Percentiles rank a stretch among this genome's conserved stretches.
Conservation (phyloP, 2,888 invertebrate genomes). For the Erebia aethiops region DNA sequence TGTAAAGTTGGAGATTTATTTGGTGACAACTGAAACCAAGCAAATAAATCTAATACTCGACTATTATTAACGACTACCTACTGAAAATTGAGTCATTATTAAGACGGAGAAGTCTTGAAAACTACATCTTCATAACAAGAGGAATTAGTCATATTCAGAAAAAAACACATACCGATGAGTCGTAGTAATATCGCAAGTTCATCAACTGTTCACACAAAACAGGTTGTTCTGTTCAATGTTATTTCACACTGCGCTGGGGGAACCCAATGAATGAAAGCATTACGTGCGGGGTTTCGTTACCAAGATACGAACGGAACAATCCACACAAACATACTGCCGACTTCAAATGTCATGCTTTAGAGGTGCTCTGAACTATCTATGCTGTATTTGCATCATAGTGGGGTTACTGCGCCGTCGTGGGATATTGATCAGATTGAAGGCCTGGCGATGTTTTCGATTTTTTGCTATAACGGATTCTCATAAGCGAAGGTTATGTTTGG, state of each 20-base stretch:
- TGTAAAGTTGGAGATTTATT: neutral
- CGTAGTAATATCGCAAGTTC: slow-evolving; percentile 76
- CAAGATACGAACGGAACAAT: slow-evolving; percentile 58
- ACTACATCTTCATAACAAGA: slow-evolving; percentile 28
- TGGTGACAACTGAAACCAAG: neutral
- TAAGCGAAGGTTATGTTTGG: slow-evolving; percentile 48
- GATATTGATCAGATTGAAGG: slow-evolving; percentile 72
- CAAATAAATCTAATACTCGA: neutral
- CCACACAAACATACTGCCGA: slow-evolving; percentile 51
- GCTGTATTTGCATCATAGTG: slow-evolving; percentile 51
- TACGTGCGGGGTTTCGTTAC: slow-evolving; percentile 59
- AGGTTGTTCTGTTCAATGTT: slow-evolving; percentile 5
- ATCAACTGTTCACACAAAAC: slow-evolving; percentile 51
- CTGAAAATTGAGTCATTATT: slow-evolving; percentile 4
- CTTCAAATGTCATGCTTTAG: slow-evolving; percentile 49
- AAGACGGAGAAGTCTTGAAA: neutral
- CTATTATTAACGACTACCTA: neutral
- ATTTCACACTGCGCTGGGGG: slow-evolving; percentile 36
- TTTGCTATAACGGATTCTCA: slow-evolving; percentile 52
- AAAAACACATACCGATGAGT: slow-evolving; percentile 67
- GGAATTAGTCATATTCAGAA: slow-evolving; percentile 20
- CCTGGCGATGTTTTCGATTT: slow-evolving; percentile 55
- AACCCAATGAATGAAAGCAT: slow-evolving; percentile 54
- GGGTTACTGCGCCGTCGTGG: slow-evolving; percentile 72
- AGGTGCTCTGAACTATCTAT: slow-evolving; percentile 41